These are phyloP conservation scores for Plebejus melissa DNA, from an alignment of 2,888 invertebrate species.

Conservation along the genomic window DNA sequence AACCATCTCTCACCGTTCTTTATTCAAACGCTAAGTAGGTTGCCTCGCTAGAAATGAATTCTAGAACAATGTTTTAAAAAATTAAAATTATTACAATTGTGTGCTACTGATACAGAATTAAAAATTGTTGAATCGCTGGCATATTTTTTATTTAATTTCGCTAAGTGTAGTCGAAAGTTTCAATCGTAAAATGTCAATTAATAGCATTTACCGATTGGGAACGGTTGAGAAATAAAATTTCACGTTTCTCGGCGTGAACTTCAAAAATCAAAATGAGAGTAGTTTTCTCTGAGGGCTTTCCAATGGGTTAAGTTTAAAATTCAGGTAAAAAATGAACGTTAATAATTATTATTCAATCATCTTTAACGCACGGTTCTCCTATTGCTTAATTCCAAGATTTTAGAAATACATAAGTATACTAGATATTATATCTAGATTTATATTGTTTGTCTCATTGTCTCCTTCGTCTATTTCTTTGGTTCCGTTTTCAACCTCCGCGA, in stretches of 20 bases:
- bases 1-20: slow-evolving; percentile 13
- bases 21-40: neutral
- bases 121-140: neutral
- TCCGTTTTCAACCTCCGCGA: neutral
- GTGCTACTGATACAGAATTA: neutral
- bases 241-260: slow-evolving; percentile 11
- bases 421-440: neutral
- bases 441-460: neutral
- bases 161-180: slow-evolving; percentile 17
- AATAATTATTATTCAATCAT: neutral
- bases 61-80: neutral
- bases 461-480: neutral
- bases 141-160: neutral
- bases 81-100: neutral
- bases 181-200: slow-evolving; percentile 27
- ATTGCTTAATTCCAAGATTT: too few species aligned
- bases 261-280: slow-evolving; percentile 1
- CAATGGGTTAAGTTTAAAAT: neutral
- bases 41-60: slow-evolving; percentile 6
- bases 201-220: slow-evolving; percentile 28
- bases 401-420: too few species aligned
- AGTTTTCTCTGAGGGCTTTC: neutral
- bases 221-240: slow-evolving; percentile 27
- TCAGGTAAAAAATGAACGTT: neutral
- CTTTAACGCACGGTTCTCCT: neutral